Evolutionary conservation across 35 echinoderm and acorn worm genomes (phyloP).

Genomic region (Anneissia japonica): DNA sequence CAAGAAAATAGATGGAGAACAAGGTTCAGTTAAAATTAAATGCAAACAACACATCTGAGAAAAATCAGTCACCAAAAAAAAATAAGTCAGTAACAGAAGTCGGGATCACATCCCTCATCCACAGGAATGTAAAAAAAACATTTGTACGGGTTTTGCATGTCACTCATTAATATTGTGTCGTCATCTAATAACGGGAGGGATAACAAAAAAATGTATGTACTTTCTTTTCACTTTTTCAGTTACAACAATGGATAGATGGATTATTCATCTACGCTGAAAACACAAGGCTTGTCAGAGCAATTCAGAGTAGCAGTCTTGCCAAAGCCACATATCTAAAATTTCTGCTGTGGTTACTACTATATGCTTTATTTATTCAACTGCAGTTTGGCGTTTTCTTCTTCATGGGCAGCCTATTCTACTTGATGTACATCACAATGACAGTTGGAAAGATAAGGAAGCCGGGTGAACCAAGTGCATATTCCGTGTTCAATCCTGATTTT

Average conservation of each 20-base stretch:
- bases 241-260: neutral
- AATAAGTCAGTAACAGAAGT: too few relatives aligned
- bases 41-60: too few relatives aligned
- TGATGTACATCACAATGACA: conserved; percentile 74
- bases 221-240: neutral
- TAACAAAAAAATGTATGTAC: too few relatives aligned
- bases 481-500: conserved; percentile 95
- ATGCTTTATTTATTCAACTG: conserved; percentile 57
- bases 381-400: conserved; percentile 73
- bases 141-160: too few relatives aligned
- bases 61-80: too few relatives aligned
- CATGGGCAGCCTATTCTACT: conserved; percentile 54
- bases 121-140: too few relatives aligned
- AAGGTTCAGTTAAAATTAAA: too few relatives aligned
- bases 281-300: neutral
- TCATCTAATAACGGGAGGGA: too few relatives aligned
- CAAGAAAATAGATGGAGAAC: too few relatives aligned
- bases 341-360: conserved; percentile 58
- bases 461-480: conserved; percentile 93
- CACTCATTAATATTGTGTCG: too few relatives aligned
- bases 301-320: neutral
- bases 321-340: conserved; percentile 37
- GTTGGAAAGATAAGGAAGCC: neutral
- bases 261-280: neutral
- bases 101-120: too few relatives aligned